Conservation (phyloP, 2,797 vertebrate species). For the Eutrigla gurnardus region DNA sequence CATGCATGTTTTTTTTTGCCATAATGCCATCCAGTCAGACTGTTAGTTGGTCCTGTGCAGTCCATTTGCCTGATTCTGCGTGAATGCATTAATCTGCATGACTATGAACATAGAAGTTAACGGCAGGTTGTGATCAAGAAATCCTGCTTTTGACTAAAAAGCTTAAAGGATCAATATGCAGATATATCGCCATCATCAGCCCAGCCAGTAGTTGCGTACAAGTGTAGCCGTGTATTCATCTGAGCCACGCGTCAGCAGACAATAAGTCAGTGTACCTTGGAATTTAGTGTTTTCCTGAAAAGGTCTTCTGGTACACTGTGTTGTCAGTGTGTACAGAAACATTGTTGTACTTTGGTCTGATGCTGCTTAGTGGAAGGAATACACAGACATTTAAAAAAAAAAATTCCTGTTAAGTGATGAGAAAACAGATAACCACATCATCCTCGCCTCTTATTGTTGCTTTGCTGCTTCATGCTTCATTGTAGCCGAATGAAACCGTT, state of each 20-base stretch:
- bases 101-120: neutral
- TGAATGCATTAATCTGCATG: too few relatives aligned
- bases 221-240: neutral
- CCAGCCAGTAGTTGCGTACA: neutral
- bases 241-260: neutral
- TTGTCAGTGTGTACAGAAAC: slow-evolving; percentile 17
- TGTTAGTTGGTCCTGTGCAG: too few relatives aligned
- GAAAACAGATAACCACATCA: slow-evolving; percentile 12
- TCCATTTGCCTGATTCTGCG: too few relatives aligned
- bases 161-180: neutral
- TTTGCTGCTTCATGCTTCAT: neutral
- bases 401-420: slow-evolving; percentile 29
- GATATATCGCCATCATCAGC: neutral
- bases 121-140: neutral
- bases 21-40: too few relatives aligned
- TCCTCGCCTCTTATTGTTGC: neutral
- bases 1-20: too few relatives aligned
- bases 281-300: slow-evolving; percentile 11
- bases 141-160: neutral
- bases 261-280: slow-evolving; percentile 25
- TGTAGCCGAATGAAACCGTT: neutral
- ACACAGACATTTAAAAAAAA: too few relatives aligned
- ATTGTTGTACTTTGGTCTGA: slow-evolving; percentile 22
- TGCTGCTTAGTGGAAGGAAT: slow-evolving; percentile 48
- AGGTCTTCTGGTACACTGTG: slow-evolving; percentile 1